phyloP scores from a whole-genome alignment of 2,113 vertebrate genomes.

The Strix uralensis region DNA sequence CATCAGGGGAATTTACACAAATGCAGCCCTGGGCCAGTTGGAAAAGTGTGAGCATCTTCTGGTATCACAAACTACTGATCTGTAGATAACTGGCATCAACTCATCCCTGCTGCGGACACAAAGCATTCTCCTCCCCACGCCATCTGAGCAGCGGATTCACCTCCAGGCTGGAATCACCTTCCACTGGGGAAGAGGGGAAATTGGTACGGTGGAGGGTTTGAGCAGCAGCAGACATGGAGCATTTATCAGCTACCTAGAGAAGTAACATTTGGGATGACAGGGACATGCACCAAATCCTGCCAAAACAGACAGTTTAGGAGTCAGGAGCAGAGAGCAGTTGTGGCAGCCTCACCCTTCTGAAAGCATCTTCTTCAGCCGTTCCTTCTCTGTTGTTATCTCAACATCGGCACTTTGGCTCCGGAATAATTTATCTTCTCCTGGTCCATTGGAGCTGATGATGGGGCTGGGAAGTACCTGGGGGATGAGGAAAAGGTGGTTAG shows the following conservation, averaged over 20 bases:
- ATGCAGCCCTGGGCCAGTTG: background rate
- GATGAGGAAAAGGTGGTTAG: background rate
- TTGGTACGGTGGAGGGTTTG: rapidly evolving
- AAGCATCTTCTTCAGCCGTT: constrained; percentile 96
- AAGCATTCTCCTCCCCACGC: background rate
- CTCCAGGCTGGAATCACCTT: background rate
- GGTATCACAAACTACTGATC: background rate
- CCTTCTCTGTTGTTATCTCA: constrained; percentile 86
- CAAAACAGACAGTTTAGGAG: background rate
- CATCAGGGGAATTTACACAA: background rate
- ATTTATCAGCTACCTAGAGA: background rate
- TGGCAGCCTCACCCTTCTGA: constrained; percentile 84
- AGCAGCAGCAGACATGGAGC: rapidly evolving
- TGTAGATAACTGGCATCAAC: background rate
- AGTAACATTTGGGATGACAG: background rate
- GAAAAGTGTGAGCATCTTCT: background rate
- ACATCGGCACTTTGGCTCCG: constrained; percentile 93
- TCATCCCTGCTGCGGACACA: background rate
- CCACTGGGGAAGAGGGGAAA: background rate
- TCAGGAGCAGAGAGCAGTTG: background rate
- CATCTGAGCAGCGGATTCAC: background rate
- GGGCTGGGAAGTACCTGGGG: constrained; percentile 74
- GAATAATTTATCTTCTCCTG: constrained; percentile 91
- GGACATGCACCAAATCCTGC: background rate
- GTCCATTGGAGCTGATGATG: constrained; percentile 85